Evolutionary conservation across 2,888 invertebrate species (phyloP).

Genomic region (Stenoptilia bipunctidactyla): DNA sequence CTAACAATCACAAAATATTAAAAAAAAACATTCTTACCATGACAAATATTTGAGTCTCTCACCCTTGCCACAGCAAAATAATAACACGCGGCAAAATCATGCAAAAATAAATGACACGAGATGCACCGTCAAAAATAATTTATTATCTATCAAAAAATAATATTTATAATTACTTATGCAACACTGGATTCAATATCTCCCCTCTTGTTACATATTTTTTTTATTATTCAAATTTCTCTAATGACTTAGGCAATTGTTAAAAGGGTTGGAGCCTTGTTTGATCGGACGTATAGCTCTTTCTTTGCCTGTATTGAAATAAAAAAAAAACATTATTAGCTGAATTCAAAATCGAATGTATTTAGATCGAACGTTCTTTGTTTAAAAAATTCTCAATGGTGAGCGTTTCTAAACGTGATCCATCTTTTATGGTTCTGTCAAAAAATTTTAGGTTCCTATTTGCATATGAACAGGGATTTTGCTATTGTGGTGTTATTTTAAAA

Average conservation of each 20-base stretch:
- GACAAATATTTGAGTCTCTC: no score
- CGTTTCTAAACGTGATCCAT: constrained; percentile 46
- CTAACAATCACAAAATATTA: no score
- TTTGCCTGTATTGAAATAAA: constrained; percentile 19
- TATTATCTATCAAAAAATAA: constrained; percentile 66
- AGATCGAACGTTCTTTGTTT: constrained; percentile 36
- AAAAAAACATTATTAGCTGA: constrained; percentile 17
- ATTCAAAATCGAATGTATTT: constrained; percentile 29
- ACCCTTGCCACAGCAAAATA: not conserved
- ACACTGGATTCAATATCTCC: constrained; percentile 36
- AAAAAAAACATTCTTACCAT: no score
- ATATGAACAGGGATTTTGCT: constrained; percentile 44
- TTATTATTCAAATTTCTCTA: constrained; percentile 60
- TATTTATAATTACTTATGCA: constrained; percentile 66
- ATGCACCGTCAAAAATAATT: constrained; percentile 44
- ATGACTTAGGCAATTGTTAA: constrained; percentile 47
- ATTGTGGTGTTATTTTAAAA: constrained; percentile 31
- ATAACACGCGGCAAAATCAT: not conserved
- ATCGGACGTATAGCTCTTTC: constrained; percentile 20
- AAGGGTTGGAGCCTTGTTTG: constrained; percentile 27
- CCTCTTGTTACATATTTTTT: constrained; percentile 34
- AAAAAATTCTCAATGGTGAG: constrained; percentile 27
- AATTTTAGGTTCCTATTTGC: constrained; percentile 44
- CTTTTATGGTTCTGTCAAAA: constrained; percentile 60
- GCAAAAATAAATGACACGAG: constrained; percentile 5